Evolutionary conservation across 2,888 invertebrate genomes (phyloP).

Genomic region (Ennomos quercinarius): DNA sequence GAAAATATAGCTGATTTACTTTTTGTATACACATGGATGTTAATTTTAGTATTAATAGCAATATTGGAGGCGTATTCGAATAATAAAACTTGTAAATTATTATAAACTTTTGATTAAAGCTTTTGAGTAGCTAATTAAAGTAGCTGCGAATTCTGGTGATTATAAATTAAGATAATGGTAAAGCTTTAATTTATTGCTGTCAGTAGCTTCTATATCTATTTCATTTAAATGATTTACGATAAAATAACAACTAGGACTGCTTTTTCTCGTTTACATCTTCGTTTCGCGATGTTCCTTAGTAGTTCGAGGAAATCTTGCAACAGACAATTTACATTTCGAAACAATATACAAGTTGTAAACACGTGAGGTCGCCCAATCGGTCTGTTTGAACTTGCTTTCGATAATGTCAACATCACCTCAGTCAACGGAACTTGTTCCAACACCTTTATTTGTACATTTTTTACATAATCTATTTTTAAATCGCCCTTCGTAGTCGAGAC

Average conservation of each 20-base stretch:
- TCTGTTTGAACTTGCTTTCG: slow-evolving; percentile 79
- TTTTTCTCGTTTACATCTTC: neutral
- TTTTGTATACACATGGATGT: too few relatives aligned
- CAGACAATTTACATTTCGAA: slow-evolving; percentile 70
- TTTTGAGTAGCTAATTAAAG: slow-evolving; percentile 3
- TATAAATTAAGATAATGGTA: slow-evolving; percentile 19
- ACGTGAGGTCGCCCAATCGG: slow-evolving; percentile 48
- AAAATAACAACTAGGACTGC: neutral
- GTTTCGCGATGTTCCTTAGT: slow-evolving; percentile 13
- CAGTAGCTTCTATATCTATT: neutral
- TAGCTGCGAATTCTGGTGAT: slow-evolving; percentile 7
- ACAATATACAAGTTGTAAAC: slow-evolving; percentile 69
- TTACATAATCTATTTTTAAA: slow-evolving; percentile 66
- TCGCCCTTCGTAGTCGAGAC: slow-evolving; percentile 41
- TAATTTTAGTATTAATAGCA: slow-evolving; percentile 1
- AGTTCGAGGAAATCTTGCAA: slow-evolving; percentile 63
- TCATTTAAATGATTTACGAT: neutral
- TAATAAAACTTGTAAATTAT: slow-evolving; percentile 6
- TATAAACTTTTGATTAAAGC: slow-evolving; percentile 3
- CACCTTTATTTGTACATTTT: slow-evolving; percentile 66
- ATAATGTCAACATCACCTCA: slow-evolving; percentile 78
- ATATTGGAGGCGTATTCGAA: slow-evolving; percentile 3
- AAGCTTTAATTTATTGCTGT: slow-evolving; percentile 13
- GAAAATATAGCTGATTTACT: too few relatives aligned
- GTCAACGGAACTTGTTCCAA: slow-evolving; percentile 74